Evolutionary conservation across 2,113 vertebrate species (phyloP).

Genomic region (rat (Rattus norvegicus)): DNA sequence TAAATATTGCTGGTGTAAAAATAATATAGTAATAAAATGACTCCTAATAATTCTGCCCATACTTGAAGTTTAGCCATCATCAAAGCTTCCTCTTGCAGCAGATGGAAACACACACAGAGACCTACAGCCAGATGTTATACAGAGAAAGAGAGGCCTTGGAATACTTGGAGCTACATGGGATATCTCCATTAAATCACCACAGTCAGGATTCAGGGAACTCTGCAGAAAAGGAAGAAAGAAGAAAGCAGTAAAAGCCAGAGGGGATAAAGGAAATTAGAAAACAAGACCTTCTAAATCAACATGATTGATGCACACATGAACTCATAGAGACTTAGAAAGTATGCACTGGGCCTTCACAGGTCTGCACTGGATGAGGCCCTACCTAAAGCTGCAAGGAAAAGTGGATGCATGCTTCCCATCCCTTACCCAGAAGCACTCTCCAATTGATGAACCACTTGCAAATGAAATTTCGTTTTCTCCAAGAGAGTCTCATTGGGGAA

Average conservation of each 20-base stretch:
- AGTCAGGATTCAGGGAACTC: background rate
- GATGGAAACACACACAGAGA: background rate
- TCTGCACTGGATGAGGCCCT: background rate
- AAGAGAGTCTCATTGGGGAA: background rate
- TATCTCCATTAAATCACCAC: background rate
- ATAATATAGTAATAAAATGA: background rate
- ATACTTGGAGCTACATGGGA: background rate
- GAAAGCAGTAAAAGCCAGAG: background rate
- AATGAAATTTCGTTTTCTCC: background rate
- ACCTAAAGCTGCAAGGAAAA: background rate
- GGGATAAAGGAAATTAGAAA: background rate
- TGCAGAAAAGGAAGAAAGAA: background rate
- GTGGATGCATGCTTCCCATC: background rate
- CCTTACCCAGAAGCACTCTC: background rate
- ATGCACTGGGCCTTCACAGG: background rate
- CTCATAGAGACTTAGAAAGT: background rate
- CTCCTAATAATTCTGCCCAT: background rate
- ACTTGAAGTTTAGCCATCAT: background rate
- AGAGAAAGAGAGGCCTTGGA: background rate
- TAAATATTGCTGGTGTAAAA: background rate
- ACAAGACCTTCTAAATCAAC: background rate
- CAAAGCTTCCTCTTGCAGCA: background rate
- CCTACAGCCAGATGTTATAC: background rate
- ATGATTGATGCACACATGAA: no score
- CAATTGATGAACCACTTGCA: background rate